phyloP scores from a whole-genome alignment of 2,113 vertebrate genomes.

The Callipepla squamata region DNA sequence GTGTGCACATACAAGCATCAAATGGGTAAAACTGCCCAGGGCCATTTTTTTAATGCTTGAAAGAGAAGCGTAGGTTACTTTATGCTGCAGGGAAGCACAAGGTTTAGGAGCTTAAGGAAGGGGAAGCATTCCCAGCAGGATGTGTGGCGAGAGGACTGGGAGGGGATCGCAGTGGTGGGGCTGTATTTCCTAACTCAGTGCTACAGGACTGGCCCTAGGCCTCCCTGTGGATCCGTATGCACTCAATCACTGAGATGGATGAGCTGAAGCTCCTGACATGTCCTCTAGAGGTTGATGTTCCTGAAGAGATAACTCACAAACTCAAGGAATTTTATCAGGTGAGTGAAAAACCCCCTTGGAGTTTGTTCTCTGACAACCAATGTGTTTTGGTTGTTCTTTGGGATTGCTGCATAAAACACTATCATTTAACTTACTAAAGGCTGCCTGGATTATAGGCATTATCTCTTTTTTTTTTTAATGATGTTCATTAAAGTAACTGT shows the following conservation, averaged over 20 bases:
- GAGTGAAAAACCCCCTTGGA: neutral
- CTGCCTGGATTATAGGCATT: neutral
- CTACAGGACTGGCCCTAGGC: too few relatives aligned
- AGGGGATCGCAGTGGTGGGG: neutral
- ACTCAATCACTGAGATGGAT: rapidly evolving
- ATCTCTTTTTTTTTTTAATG: neutral
- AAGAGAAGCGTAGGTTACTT: neutral
- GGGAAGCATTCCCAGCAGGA: neutral
- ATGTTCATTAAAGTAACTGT: neutral
- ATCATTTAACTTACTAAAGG: neutral
- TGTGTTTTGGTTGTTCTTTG: neutral
- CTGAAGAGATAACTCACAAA: rapidly evolving
- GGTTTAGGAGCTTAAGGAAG: neutral
- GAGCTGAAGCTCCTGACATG: neutral
- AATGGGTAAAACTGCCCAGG: neutral
- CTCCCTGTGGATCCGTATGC: rapidly evolving
- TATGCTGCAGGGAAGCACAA: rapidly evolving
- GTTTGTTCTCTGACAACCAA: neutral
- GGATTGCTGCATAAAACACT: neutral
- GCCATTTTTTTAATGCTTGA: neutral
- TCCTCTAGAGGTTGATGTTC: neutral
- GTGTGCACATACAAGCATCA: neutral
- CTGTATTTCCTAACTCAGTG: rapidly evolving
- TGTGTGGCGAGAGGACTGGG: neutral
- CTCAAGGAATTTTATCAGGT: neutral